phyloP scores from a whole-genome alignment of 2,888 invertebrate species.

The Leptura quadrifasciata region DNA sequence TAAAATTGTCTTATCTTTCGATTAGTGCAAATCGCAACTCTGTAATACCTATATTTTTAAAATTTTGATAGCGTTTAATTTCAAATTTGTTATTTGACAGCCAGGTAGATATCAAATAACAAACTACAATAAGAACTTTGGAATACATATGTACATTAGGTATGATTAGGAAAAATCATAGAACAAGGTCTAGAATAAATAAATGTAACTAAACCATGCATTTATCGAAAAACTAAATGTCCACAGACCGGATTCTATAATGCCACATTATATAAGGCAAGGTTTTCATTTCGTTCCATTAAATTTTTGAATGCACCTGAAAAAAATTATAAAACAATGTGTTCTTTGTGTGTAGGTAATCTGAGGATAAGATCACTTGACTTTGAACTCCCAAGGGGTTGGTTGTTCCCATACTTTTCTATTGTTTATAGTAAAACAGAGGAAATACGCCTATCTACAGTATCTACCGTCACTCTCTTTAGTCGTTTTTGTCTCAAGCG shows the following conservation, averaged over 20 bases:
- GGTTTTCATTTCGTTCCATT: constrained; percentile 6
- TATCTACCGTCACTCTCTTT: constrained; percentile 22
- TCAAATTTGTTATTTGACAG: no score
- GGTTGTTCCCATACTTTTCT: constrained; percentile 41
- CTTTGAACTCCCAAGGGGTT: constrained; percentile 35
- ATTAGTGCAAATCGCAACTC: no score
- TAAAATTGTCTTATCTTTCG: no score
- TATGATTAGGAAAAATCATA: no score
- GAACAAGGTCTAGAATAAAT: no score
- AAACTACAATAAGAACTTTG: no score
- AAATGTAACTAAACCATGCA: no score
- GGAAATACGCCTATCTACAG: constrained; percentile 34
- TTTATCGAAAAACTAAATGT: background rate
- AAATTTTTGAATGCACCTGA: background rate
- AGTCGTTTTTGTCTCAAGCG: constrained; percentile 19
- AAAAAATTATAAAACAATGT: constrained; percentile 15
- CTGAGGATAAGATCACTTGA: constrained; percentile 40
- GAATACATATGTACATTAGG: no score
- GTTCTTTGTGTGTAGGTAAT: constrained; percentile 25
- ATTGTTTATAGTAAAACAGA: constrained; percentile 42
- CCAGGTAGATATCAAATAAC: no score
- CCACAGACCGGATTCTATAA: background rate
- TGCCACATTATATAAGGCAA: background rate
- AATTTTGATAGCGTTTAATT: no score
- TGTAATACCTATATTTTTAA: no score